Conservation (phyloP, 37 sponge, comb jelly and placozoan species). For the Tethya wilhelma region DNA sequence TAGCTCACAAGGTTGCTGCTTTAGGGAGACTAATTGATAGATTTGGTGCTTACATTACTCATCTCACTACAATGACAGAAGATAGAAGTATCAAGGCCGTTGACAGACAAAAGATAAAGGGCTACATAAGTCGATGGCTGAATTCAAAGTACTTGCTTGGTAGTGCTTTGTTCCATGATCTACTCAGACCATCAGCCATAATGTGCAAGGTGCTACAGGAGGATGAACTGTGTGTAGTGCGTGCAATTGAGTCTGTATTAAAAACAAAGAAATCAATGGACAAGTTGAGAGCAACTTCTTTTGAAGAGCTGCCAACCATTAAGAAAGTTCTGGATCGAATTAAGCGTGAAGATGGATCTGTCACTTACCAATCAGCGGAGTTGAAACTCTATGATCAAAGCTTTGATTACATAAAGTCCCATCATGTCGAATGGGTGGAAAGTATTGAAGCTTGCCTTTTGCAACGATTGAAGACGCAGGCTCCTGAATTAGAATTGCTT, state of each 20-base stretch:
- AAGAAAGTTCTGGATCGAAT: not conserved
- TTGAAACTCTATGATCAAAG: not conserved
- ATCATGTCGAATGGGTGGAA: not conserved
- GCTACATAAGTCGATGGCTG: conserved; percentile 55
- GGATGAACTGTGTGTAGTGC: conserved; percentile 63
- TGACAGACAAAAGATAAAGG: conserved; percentile 57
- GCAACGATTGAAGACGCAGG: not conserved
- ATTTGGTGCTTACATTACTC: conserved; percentile 48
- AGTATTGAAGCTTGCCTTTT: not conserved
- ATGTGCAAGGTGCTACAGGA: conserved; percentile 65
- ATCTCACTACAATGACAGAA: conserved; percentile 29
- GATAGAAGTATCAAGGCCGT: conserved; percentile 13
- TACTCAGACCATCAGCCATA: conserved; percentile 51
- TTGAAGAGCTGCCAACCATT: conserved; percentile 3
- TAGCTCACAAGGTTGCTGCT: conserved; percentile 67
- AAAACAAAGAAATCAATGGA: conserved; percentile 17
- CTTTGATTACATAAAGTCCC: not conserved
- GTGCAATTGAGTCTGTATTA: conserved; percentile 62
- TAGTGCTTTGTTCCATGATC: conserved; percentile 70
- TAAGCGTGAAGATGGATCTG: not conserved
- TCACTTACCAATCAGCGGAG: conserved; percentile 14
- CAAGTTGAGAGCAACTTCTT: not conserved
- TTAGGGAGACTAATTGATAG: conserved; percentile 37
- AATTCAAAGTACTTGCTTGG: conserved; percentile 55
- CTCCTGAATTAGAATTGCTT: conserved; percentile 34